Conservation (phyloP, 2,888 invertebrate genomes). For the Aplocera efformata region DNA sequence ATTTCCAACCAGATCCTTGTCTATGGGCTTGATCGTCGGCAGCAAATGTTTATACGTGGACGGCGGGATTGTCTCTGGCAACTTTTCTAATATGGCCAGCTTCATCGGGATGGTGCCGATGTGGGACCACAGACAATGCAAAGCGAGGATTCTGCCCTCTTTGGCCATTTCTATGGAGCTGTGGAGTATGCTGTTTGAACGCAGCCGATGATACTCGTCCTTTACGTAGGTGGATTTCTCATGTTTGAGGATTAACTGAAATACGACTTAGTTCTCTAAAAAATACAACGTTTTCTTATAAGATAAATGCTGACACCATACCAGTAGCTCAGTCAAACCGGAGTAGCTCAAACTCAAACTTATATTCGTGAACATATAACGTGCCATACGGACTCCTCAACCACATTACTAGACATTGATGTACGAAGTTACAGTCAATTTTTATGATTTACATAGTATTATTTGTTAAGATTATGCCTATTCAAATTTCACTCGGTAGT, state of each 20-base stretch:
- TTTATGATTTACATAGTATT: too few species aligned
- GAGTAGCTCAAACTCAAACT: too few species aligned
- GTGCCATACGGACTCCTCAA: too few species aligned
- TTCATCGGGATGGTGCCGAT: slow-evolving; percentile 80
- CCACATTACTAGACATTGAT: too few species aligned
- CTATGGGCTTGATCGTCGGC: slow-evolving; percentile 68
- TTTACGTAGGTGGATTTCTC: slow-evolving; percentile 83
- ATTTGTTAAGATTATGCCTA: too few species aligned
- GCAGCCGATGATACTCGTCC: slow-evolving; percentile 84
- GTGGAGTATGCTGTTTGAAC: slow-evolving; percentile 82
- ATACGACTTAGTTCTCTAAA: too few species aligned
- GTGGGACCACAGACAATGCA: slow-evolving; percentile 85
- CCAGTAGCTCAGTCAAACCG: too few species aligned
- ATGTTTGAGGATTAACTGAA: slow-evolving; percentile 81
- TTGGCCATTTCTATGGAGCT: slow-evolving; percentile 85
- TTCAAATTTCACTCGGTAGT: too few species aligned
- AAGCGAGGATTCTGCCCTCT: slow-evolving; percentile 82
- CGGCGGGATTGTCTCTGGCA: slow-evolving; percentile 87
- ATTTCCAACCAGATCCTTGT: slow-evolving; percentile 45
- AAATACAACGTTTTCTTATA: too few species aligned
- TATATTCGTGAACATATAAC: too few species aligned
- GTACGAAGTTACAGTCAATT: too few species aligned
- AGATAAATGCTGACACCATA: too few species aligned
- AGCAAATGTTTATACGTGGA: slow-evolving; percentile 82
- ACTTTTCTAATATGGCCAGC: slow-evolving; percentile 82